Evolutionary conservation across 2,797 vertebrate species (phyloP), one percentile per base, ranked within the genome.

Genomic region (Coracias cyanogaster): DNA sequence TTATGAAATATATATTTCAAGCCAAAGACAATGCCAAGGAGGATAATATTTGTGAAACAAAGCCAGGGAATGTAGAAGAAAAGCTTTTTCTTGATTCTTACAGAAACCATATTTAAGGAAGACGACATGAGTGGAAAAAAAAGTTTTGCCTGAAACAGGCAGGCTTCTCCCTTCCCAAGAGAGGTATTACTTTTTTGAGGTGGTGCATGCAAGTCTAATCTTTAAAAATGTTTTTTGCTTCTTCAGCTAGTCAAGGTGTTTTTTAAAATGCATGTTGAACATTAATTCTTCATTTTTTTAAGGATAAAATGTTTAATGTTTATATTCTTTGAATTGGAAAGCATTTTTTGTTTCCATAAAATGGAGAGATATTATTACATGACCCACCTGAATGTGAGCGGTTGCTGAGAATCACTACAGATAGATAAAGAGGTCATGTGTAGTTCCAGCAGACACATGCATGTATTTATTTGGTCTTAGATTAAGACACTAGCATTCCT

Each of bases 1-100:
- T 82, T 60, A 31, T 81, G 64, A 85, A 92, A 92, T 80, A 61
- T 28, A 18, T 89, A 84, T 93, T 84, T 81, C 92, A 94, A 93
- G 14, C 74, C 66, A 71, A 79, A 87, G 58, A 41, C 17, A 79
- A 51, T 87, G 66, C 67, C 66, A 91, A 67, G 43, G 55, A 82
- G 43, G 64, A 67, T 45, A 78, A 80, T 82, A 91, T 67, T 62
- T 89, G 21, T 86, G 74, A 92, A 90, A 91, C 52, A 93, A 90
- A 82, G 43, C 54, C 46, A 67, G 73, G 28, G 65, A 83, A 62
- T 76, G 64, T 35, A 57, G 81, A 83, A 89, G 51, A 72, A 79
- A 33, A 55, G 37, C 45, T 39, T 49, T 72, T 48, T 77, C 48
- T 55, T 70, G 29, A 55, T 61, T 76, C 46, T 82, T 48, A 49